A percentile compares a stretch with the other conserved stretches of the same genome.
These are phyloP conservation scores for Solea senegalensis DNA, from an alignment of 2,113 vertebrate species.

Conservation along the genomic window DNA sequence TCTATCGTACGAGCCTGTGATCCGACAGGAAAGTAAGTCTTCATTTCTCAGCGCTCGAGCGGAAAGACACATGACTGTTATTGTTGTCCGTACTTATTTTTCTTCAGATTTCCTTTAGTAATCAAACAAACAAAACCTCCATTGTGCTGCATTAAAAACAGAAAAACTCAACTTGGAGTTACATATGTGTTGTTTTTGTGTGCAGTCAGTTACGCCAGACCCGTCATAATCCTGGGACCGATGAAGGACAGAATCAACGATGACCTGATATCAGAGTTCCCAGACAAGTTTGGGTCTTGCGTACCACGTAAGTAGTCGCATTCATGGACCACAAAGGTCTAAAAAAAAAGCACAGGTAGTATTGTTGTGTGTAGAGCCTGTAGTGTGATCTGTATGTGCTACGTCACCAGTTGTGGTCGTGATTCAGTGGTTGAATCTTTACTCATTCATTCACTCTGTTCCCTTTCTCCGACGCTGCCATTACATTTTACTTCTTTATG, in stretches of 20 bases:
- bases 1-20: constrained; percentile 95
- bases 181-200: constrained; percentile 26
- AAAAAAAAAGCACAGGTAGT: no score
- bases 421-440: no score
- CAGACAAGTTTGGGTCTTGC: constrained; percentile 97
- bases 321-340: no score
- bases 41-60: no score
- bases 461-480: no score
- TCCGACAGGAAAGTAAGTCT: constrained; percentile 94
- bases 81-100: background rate
- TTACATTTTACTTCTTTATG: no score
- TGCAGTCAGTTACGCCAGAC: constrained; percentile 93
- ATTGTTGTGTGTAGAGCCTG: no score
- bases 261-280: constrained; percentile 97
- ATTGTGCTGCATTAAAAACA: background rate
- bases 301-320: constrained; percentile 92
- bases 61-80: background rate
- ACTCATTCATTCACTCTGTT: no score
- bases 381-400: no score
- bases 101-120: background rate
- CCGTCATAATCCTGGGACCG: constrained; percentile 95
- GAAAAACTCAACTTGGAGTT: background rate
- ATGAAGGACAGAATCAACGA: constrained; percentile 99
- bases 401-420: no score
- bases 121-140: background rate